Percentiles rank a stretch among this genome's conserved stretches.
Evolutionary conservation across 2,888 invertebrate species (phyloP).

Genomic region (Fragum sueziense): DNA sequence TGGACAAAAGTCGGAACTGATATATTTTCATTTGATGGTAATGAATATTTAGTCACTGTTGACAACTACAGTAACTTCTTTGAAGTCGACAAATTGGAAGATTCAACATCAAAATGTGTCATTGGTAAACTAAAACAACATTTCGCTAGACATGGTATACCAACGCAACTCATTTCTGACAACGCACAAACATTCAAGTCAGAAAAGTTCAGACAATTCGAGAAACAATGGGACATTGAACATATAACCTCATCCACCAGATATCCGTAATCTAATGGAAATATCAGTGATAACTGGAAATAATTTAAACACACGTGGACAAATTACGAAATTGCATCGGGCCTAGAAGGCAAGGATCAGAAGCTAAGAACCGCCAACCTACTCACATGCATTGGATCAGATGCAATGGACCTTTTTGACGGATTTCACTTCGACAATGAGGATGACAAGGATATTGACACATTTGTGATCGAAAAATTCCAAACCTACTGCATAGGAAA

Average conservation of each 20-base stretch:
- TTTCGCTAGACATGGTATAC: slow-evolving; percentile 33
- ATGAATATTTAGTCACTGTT: slow-evolving; percentile 46
- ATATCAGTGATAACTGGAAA: slow-evolving; percentile 30
- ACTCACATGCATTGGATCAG: slow-evolving; percentile 34
- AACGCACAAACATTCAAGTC: slow-evolving; percentile 37
- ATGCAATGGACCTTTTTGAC: slow-evolving; percentile 45
- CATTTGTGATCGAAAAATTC: slow-evolving; percentile 38
- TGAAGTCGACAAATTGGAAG: slow-evolving; percentile 42
- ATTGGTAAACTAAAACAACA: slow-evolving; percentile 46
- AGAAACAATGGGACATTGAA: slow-evolving; percentile 22
- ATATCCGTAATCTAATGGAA: slow-evolving; percentile 28
- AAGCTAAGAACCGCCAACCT: slow-evolving; percentile 35
- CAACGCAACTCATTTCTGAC: slow-evolving; percentile 32
- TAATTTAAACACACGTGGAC: slow-evolving; percentile 30
- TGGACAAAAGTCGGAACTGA: slow-evolving; percentile 52
- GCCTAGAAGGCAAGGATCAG: slow-evolving; percentile 13
- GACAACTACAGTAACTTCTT: slow-evolving; percentile 50
- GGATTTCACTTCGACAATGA: slow-evolving; percentile 33
- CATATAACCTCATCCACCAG: slow-evolving; percentile 36
- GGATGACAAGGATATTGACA: slow-evolving; percentile 31
- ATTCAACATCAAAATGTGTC: slow-evolving; percentile 22
- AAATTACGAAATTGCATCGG: slow-evolving; percentile 36
- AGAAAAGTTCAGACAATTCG: slow-evolving; percentile 32
- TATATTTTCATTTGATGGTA: slow-evolving; percentile 44
- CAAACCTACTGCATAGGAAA: slow-evolving; percentile 37